These are phyloP conservation scores for Ochropacha duplaris DNA, from an alignment of 2,888 invertebrate genomes.

Conservation along the genomic window DNA sequence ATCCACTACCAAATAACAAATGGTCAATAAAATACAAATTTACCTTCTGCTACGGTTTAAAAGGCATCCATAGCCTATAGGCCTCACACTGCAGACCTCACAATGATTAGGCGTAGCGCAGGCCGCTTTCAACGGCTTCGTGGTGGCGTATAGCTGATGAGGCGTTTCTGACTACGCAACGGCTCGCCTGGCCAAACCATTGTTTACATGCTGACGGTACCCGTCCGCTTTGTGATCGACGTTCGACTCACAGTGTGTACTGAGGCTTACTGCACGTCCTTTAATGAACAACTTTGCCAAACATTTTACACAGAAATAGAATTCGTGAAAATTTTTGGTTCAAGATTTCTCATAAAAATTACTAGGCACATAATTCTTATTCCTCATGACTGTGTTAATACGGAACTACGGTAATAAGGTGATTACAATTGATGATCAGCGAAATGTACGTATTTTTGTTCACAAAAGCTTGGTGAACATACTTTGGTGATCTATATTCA, in stretches of 20 bases:
- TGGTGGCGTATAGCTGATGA: constrained; percentile 50
- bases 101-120: constrained; percentile 48
- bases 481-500: too few species aligned
- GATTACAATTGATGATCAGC: too few species aligned
- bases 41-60: neutral
- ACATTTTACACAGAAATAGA: neutral
- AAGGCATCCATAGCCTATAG: neutral
- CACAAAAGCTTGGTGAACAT: too few species aligned
- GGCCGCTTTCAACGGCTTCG: constrained; percentile 32
- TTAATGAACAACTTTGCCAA: constrained; percentile 4
- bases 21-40: too few species aligned
- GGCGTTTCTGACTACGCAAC: constrained; percentile 47
- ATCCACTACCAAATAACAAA: too few species aligned
- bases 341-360: too few species aligned
- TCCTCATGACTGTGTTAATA: too few species aligned
- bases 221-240: constrained; percentile 4
- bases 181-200: constrained; percentile 40
- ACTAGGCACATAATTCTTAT: too few species aligned
- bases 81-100: constrained; percentile 25
- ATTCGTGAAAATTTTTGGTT: neutral
- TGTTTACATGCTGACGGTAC: constrained; percentile 39
- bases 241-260: neutral
- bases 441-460: too few species aligned
- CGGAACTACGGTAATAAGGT: too few species aligned
- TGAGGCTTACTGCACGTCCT: neutral